Conservation (phyloP, 2,797 vertebrate species). For the Micropoecilia bifurca region DNA sequence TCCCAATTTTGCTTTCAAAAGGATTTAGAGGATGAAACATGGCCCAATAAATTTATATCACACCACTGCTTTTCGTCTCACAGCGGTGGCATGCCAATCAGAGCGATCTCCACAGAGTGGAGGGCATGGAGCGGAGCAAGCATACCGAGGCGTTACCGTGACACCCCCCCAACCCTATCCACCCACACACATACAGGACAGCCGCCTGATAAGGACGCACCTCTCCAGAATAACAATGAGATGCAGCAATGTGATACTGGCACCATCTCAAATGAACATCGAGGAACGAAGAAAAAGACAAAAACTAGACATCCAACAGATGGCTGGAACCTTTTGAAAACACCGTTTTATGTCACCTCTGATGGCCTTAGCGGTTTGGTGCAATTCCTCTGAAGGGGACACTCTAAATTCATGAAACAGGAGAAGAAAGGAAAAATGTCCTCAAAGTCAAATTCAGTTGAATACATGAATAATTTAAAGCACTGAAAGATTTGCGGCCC, state of each 20-base stretch:
- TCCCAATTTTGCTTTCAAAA: constrained; percentile 24
- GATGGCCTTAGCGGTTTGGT: constrained; percentile 47
- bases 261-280: constrained; percentile 22
- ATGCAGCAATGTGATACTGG: constrained; percentile 20
- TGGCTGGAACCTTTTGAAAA: constrained; percentile 24
- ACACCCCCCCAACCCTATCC: constrained; percentile 14
- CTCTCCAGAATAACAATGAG: constrained; percentile 72
- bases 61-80: constrained; percentile 27
- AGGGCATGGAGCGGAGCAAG: constrained; percentile 38
- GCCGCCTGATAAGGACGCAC: constrained; percentile 47
- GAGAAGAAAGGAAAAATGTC: constrained; percentile 54
- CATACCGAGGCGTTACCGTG: constrained; percentile 49
- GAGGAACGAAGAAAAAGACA: neutral
- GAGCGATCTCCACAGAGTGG: constrained; percentile 48
- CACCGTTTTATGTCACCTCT: constrained; percentile 15
- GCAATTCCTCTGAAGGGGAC: constrained; percentile 43
- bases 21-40: constrained; percentile 23
- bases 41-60: constrained; percentile 29
- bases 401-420: constrained; percentile 70
- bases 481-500: constrained; percentile 61
- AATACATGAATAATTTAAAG: constrained; percentile 79
- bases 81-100: constrained; percentile 49
- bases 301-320: constrained; percentile 11
- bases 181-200: constrained; percentile 25
- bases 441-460: constrained; percentile 71